These are phyloP conservation scores for Drosophila kambysellisi DNA, from an alignment of 2,888 invertebrate species.

Conservation along the genomic window DNA sequence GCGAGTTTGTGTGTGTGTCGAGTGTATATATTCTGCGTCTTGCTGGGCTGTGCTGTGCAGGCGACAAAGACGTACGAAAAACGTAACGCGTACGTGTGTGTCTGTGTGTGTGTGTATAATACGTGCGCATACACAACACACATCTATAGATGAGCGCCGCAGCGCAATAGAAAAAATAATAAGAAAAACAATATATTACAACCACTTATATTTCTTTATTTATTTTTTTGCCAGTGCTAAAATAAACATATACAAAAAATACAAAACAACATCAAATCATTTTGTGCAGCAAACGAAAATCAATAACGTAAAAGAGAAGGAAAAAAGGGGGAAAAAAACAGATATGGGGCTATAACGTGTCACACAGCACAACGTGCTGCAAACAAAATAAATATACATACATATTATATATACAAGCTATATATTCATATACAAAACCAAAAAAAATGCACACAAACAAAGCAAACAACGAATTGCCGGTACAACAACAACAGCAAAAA, in stretches of 20 bases:
- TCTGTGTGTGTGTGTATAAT: conserved; percentile 43
- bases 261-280: conserved; percentile 20
- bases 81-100: conserved; percentile 61
- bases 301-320: conserved; percentile 60
- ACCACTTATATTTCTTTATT: conserved; percentile 5
- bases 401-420: neutral
- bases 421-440: conserved; percentile 4
- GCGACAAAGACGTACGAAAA: conserved; percentile 57
- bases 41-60: conserved; percentile 31
- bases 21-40: conserved; percentile 9
- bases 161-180: conserved; percentile 66
- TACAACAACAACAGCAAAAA: conserved; percentile 44
- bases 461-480: conserved; percentile 57
- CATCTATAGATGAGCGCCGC: conserved; percentile 52
- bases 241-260: conserved; percentile 8
- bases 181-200: conserved; percentile 38
- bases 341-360: conserved; percentile 18
- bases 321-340: neutral
- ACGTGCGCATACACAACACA: conserved; percentile 36
- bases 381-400: conserved; percentile 2
- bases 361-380: conserved; percentile 17
- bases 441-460: conserved; percentile 50
- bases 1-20: conserved; percentile 16
- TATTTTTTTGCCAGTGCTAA: conserved; percentile 46
- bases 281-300: conserved; percentile 60